These are phyloP conservation scores for Molossus molossus DNA, from an alignment of 2,797 vertebrate species.

Conservation along the genomic window DNA sequence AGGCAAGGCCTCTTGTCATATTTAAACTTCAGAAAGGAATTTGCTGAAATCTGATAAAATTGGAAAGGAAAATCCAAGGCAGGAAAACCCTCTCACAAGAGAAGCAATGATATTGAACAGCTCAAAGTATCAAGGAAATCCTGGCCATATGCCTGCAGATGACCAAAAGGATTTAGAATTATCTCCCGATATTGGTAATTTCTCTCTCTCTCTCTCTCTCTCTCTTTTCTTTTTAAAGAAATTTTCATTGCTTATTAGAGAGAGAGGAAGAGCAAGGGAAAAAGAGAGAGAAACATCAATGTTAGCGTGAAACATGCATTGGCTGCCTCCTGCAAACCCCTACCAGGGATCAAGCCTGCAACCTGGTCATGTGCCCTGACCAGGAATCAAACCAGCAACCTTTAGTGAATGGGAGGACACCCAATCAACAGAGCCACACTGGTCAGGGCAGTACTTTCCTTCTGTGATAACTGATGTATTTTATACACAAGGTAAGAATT, in stretches of 20 bases:
- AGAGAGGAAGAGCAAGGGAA: too few species aligned
- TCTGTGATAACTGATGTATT: neutral
- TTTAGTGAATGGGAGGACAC: too few species aligned
- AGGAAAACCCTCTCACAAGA: neutral
- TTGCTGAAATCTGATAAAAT: slow-evolving; percentile 43
- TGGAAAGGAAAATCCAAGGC: slow-evolving; percentile 2
- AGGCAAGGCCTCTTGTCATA: neutral
- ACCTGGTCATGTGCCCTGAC: too few species aligned
- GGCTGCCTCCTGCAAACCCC: too few species aligned
- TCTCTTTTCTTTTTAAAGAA: too few species aligned
- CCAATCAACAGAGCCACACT: too few species aligned
- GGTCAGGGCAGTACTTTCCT: neutral
- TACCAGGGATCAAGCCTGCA: too few species aligned
- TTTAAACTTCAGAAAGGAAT: slow-evolving; percentile 50
- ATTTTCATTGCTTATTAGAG: too few species aligned
- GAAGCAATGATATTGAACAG: neutral
- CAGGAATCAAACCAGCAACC: too few species aligned
- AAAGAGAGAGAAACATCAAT: too few species aligned
- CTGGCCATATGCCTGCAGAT: neutral
- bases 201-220: neutral
- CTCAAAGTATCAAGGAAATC: neutral
- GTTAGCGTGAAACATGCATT: too few species aligned
- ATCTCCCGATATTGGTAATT: neutral
- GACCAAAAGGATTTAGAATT: neutral
- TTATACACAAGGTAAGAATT: neutral